Percentiles rank a stretch among this genome's conserved stretches.
Evolutionary conservation across 1,140 invertebrate species (phyloP).

Genomic region (Monomorium pharaonis): DNA sequence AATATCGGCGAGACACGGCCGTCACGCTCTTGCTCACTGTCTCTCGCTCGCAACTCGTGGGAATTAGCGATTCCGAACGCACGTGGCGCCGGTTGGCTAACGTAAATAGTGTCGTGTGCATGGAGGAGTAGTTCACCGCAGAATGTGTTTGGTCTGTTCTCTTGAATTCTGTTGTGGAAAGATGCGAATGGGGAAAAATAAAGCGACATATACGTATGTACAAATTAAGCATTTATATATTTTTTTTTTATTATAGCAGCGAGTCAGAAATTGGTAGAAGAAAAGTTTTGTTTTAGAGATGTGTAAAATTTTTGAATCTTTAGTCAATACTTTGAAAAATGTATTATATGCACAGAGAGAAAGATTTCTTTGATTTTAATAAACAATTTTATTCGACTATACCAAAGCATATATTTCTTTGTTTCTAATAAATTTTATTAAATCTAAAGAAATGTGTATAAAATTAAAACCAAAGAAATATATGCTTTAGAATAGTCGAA

Average conservation of each 20-base stretch:
- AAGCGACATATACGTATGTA: neutral
- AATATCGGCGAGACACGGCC: neutral
- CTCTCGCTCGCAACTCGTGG: constrained; percentile 16
- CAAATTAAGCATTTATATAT: neutral
- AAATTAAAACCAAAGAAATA: no score
- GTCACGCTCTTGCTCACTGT: neutral
- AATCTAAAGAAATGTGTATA: no score
- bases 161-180: neutral
- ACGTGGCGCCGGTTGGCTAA: constrained; percentile 27
- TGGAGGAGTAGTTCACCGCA: constrained; percentile 1
- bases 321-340: no score
- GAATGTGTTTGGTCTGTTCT: constrained; percentile 32
- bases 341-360: no score
- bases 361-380: no score
- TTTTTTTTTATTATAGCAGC: neutral
- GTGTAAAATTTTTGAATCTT: no score
- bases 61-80: constrained; percentile 38
- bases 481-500: no score
- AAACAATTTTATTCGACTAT: no score
- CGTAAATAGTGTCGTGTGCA: constrained; percentile 18
- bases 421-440: no score
- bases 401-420: no score
- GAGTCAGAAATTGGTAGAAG: neutral
- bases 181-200: neutral
- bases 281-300: no score